Base-by-base conservation (phyloP, 2,888 invertebrate species). In the Elaeidobius kamerunicus region DNA sequence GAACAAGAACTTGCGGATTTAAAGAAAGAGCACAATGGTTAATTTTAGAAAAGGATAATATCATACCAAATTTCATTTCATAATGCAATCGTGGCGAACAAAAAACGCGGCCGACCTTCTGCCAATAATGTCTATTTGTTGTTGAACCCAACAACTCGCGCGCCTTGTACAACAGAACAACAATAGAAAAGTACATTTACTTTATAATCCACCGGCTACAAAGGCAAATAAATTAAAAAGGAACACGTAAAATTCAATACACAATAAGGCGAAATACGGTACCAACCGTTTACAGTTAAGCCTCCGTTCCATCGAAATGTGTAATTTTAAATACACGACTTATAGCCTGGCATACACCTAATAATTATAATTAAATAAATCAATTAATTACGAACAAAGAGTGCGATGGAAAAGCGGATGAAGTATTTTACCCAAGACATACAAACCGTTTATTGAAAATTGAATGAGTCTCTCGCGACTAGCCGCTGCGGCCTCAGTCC, bases 201-300 rank as follows among this genome's bases (percentile, higher is more conserved):
- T 36, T 17, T 38, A 18, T 39, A 39, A 39, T 39, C 12, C 23
- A 2, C 39, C 5, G 23, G 14, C 23, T 12, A 39, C 39, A 39
- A 39, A 20, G 20, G 23, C 18, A 39, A 39, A 39, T 39, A 39
- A 20, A 38, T 18, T 38, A 16, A 17, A 38, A 17, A 15, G 19
- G 23, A 15, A 27, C 20, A 39, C 11, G 27, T 15, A 40, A 27
- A 40, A 41, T 19, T 32, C 41, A 34, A 15, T 19, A 39, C 34
- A 48, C 48, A 48, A 48, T 48, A 18, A 19, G 17, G 41, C 40
- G 34, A 40, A 47, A 41, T 48, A 48, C 48, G 48, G 48, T 48
- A 41, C 48, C 9, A n/a, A 19, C 16, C 4, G 3, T 41, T 40
- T 48, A 48, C 48, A 32, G 48, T 41, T 48, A 43, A 32, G 32